Percentiles rank a stretch among this genome's conserved stretches.
Conservation (phyloP, 1,140 invertebrate genomes). For the Drosophila jambulina region DNA sequence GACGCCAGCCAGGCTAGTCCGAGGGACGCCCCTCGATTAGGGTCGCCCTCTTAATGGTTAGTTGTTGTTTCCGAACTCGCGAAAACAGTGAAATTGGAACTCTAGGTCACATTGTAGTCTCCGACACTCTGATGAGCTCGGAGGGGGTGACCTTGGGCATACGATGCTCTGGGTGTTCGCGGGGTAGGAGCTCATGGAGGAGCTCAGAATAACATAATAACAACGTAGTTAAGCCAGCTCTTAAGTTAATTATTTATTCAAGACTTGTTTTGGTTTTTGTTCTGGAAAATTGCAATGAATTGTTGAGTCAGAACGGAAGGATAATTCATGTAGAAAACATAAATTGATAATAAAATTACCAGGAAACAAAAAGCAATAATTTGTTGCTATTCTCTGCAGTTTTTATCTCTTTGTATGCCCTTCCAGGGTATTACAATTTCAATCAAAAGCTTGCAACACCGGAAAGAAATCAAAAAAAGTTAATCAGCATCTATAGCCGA, state of each 20-base stretch:
- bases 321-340: background rate
- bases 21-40: conserved; percentile 47
- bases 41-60: conserved; percentile 7
- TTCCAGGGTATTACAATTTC: too few relatives aligned
- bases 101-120: conserved; percentile 1
- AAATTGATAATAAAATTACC: background rate
- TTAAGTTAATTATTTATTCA: background rate
- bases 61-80: conserved; percentile 33
- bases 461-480: too few relatives aligned
- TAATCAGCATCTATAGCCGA: background rate
- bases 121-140: background rate
- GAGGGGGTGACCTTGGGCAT: background rate
- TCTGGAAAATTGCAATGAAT: too few relatives aligned
- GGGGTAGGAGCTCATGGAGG: background rate
- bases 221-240: background rate
- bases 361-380: background rate
- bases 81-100: conserved; percentile 24
- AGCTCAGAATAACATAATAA: background rate
- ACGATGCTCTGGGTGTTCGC: background rate
- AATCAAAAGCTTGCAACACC: background rate
- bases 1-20: conserved; percentile 67
- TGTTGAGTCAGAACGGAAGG: background rate
- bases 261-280: background rate
- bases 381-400: background rate
- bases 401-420: background rate